Conservation (phyloP, 2,113 vertebrate species). For the Semicossyphus pulcher region DNA sequence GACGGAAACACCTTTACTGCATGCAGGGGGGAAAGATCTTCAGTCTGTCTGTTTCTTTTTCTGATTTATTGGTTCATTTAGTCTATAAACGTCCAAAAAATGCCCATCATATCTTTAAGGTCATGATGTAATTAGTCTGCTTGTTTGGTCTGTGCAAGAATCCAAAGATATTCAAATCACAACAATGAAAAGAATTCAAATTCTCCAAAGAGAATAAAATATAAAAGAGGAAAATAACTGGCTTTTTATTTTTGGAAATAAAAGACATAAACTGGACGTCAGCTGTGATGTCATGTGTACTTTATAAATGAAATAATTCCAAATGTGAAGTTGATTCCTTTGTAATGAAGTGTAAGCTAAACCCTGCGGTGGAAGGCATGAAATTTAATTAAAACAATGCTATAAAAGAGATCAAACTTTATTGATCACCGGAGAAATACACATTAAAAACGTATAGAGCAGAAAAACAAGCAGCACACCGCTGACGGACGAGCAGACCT, state of each 20-base stretch:
- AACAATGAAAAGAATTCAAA: no score
- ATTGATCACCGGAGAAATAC: not conserved
- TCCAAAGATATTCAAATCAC: not conserved
- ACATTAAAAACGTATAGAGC: not conserved
- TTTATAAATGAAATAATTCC: not conserved
- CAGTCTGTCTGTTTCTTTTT: no score
- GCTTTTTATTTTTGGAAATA: no score
- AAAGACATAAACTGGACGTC: not conserved
- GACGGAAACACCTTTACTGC: slow-evolving; percentile 6
- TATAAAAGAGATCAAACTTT: not conserved
- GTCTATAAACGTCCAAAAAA: no score
- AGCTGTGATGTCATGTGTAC: not conserved
- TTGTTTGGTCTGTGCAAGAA: not conserved
- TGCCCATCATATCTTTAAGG: no score
- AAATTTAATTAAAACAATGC: not conserved
- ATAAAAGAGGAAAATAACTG: no score
- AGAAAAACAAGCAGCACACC: not conserved
- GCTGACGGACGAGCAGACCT: no score
- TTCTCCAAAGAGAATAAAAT: no score
- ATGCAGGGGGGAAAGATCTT: no score
- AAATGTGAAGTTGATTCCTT: not conserved
- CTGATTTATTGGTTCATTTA: no score
- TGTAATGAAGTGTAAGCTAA: not conserved
- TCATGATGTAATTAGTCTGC: not conserved
- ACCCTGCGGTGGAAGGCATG: not conserved